Conservation (phyloP, 2,113 vertebrate species). For the Casuarius casuarius region DNA sequence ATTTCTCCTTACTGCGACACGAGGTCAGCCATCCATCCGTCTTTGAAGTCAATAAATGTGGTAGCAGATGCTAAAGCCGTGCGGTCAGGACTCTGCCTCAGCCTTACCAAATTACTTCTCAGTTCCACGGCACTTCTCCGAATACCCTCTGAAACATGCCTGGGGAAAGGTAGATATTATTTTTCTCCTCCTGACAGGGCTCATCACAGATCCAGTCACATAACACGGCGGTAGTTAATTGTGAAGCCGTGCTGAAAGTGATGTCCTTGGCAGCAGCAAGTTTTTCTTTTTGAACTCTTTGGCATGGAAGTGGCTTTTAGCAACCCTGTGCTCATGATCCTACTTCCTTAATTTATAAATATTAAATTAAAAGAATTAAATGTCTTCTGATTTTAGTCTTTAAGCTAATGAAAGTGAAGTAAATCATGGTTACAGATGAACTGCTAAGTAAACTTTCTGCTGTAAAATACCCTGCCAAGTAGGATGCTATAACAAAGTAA, state of each 20-base stretch:
- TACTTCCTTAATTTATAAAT: conserved; percentile 63
- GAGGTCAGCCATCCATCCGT: background rate
- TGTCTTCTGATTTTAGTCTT: conserved; percentile 60
- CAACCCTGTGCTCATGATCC: conserved; percentile 23
- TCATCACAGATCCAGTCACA: background rate
- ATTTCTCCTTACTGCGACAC: background rate
- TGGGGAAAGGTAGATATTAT: background rate
- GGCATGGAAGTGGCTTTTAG: conserved; percentile 27
- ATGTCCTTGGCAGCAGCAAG: conserved; percentile 13
- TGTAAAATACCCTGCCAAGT: conserved; percentile 30
- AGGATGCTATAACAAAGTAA: conserved; percentile 32
- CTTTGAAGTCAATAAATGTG: background rate
- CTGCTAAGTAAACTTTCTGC: conserved; percentile 49
- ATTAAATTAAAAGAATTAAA: conserved; percentile 63
- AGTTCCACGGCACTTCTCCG: background rate
- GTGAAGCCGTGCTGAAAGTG: background rate
- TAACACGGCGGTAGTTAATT: conserved; percentile 7
- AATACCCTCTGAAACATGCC: background rate
- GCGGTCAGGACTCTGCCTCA: background rate
- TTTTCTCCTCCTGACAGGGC: background rate
- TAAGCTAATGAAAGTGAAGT: conserved; percentile 52
- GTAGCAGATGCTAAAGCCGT: background rate
- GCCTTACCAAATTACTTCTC: background rate
- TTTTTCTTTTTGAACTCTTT: conserved; percentile 42
- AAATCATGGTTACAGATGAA: conserved; percentile 29